These are phyloP conservation scores for Ceratoteleas bidentatus DNA, from an alignment of 1,140 invertebrate species.

Conservation along the genomic window DNA sequence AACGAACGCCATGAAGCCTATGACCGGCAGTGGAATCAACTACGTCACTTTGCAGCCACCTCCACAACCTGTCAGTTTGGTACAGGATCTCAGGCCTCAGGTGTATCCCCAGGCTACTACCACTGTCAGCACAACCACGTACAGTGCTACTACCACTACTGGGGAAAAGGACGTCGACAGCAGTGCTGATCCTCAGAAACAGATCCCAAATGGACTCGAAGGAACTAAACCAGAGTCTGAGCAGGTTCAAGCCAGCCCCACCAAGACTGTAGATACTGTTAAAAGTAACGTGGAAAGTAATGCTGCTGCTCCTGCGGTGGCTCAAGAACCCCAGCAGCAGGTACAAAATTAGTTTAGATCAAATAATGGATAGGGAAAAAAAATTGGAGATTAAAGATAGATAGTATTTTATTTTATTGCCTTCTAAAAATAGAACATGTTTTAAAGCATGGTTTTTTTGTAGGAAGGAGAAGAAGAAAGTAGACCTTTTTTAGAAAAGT, in stretches of 20 bases:
- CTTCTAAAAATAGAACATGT: too few species aligned
- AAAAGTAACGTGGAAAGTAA: conserved; percentile 2
- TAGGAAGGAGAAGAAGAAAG: too few species aligned
- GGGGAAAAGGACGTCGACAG: too few species aligned
- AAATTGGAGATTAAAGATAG: too few species aligned
- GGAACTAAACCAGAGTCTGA: conserved; percentile 70
- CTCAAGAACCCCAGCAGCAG: not conserved
- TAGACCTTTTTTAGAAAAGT: too few species aligned
- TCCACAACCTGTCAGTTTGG: conserved; percentile 76
- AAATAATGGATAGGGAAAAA: too few species aligned
- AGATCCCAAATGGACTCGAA: too few species aligned
- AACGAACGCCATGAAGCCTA: conserved; percentile 75
- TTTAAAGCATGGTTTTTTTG: too few species aligned
- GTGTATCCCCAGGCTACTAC: conserved; percentile 69
- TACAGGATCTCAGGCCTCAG: conserved; percentile 78
- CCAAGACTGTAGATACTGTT: conserved; percentile 2
- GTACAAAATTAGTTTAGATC: too few species aligned
- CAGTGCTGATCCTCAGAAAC: too few species aligned
- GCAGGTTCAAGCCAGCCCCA: conserved; percentile 39
- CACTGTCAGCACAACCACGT: conserved; percentile 49
- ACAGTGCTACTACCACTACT: conserved; percentile 53
- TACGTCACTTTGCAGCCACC: conserved; percentile 78
- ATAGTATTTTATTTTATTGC: too few species aligned
- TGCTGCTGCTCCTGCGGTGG: not conserved
- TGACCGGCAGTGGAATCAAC: conserved; percentile 72